Conservation (phyloP, 2,797 vertebrate species). For the Steatocranus sp. region DNA sequence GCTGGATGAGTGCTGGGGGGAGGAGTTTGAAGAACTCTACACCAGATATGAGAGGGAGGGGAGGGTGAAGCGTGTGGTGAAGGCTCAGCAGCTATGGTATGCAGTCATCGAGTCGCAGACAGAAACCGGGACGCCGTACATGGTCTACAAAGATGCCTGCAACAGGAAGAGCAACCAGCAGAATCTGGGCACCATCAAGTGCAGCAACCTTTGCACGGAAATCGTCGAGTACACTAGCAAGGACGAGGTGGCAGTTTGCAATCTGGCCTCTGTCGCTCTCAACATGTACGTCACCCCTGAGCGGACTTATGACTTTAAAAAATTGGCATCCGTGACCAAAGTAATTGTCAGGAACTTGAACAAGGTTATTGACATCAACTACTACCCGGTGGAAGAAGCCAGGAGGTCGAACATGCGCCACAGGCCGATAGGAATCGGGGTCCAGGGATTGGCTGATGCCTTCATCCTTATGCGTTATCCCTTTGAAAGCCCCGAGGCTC, state of each 20-base stretch:
- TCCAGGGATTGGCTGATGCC: constrained; percentile 93
- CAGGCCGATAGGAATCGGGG: constrained; percentile 92
- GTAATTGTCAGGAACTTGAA: constrained; percentile 93
- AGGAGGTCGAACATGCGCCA: constrained; percentile 88
- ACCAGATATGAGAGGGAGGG: constrained; percentile 88
- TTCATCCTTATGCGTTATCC: constrained; percentile 96
- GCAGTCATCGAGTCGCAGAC: constrained; percentile 97
- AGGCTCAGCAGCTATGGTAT: constrained; percentile 96
- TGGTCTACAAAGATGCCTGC: constrained; percentile 98
- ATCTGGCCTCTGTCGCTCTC: constrained; percentile 92
- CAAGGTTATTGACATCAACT: constrained; percentile 97
- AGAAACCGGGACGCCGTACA: constrained; percentile 94
- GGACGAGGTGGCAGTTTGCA: constrained; percentile 95
- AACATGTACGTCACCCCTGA: constrained; percentile 96
- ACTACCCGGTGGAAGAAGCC: constrained; percentile 89
- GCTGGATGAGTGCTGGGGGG: constrained; percentile 94
- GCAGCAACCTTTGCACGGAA: constrained; percentile 96
- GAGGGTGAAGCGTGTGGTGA: constrained; percentile 84
- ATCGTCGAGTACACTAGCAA: constrained; percentile 92
- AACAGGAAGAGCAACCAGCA: constrained; percentile 98
- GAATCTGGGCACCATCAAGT: constrained; percentile 96
- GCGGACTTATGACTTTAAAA: constrained; percentile 87
- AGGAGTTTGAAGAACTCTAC: constrained; percentile 94
- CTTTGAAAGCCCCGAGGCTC: constrained; percentile 90
- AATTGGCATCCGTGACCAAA: constrained; percentile 86